phyloP scores from a whole-genome alignment of 2,113 vertebrate species.

The Falcunculus frontatus region DNA sequence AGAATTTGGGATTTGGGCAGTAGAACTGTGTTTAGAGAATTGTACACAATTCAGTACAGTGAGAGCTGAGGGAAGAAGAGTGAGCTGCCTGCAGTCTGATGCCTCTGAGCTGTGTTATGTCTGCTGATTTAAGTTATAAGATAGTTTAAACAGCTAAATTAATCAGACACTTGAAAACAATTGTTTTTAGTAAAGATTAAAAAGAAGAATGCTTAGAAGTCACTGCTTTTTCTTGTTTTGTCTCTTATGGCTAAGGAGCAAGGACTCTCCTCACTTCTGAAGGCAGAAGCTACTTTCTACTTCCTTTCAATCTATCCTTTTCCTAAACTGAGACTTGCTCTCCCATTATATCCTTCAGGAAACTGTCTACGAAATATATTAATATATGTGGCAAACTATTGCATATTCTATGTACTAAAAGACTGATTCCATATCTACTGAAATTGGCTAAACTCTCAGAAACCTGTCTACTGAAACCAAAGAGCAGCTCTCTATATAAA shows the following conservation, averaged over 20 bases:
- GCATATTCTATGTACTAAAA: background rate
- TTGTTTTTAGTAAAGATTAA: background rate
- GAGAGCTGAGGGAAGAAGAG: background rate
- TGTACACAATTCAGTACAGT: background rate
- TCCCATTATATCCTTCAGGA: background rate
- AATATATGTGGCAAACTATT: background rate
- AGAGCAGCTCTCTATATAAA: background rate
- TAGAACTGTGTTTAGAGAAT: background rate
- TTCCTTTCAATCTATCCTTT: background rate
- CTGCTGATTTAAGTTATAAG: background rate
- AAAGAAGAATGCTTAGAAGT: background rate
- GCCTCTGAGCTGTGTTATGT: background rate
- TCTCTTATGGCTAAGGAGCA: background rate
- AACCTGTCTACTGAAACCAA: background rate
- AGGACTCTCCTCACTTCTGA: background rate
- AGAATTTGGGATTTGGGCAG: background rate
- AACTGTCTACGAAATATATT: background rate
- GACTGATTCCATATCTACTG: background rate
- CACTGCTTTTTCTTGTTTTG: background rate
- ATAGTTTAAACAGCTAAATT: background rate
- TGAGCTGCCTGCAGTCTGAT: background rate
- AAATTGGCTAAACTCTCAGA: background rate
- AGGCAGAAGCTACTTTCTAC: background rate
- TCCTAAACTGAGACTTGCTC: background rate
- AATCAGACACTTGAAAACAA: background rate